Base-by-base conservation (phyloP, 30 jellyfish, hydroid and myxozoan species). In the Pseudorhiza aurosa region DNA sequence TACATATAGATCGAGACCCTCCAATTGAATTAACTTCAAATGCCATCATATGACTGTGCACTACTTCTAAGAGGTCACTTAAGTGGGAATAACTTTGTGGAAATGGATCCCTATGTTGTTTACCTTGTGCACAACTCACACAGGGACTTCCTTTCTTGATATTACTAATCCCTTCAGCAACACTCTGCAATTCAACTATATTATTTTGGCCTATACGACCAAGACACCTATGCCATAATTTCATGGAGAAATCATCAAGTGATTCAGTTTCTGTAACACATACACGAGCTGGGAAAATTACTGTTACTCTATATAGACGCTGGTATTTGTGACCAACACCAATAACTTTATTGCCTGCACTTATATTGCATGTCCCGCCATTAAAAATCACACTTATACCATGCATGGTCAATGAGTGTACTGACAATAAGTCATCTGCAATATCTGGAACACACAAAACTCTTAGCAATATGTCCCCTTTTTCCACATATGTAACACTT, bases 11-110 rank as follows among this genome's bases (percentile, higher is more conserved):
- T 47, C 83, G 29, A 21, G 87, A 57, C 42, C 88, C 83, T 8
- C 88, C 83, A 33, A 77, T 35, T 39, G 90, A 71, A 27, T 43
- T 22, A 6, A 58, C 72, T 24, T 58, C 83, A 28, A 62, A 29
- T 18, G 87, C 86, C 51, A 47, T 27, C 18, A 77, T 85, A 77
- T 77, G 85, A 58, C 73, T 77, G 72, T 77, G 86, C 12, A 77
- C 65, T 14, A 77, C 26, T 19, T 49, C 85, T 9, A 71, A 30
- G 8, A 71, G 8, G 4, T 71, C 85, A 10, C 26, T 19, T 71
- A 53, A 21, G 46, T 53, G 42, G 51, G 85, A 71, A 7, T 15
- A 43, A 26, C 85, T 71, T 26, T 19, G 17, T 43, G 31, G 77
- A 31, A 71, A 71, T 29, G 49, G 69, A 21, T 43, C 36, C 9